Conservation (phyloP, 2,888 invertebrate genomes). For the Apodemia mormo region DNA sequence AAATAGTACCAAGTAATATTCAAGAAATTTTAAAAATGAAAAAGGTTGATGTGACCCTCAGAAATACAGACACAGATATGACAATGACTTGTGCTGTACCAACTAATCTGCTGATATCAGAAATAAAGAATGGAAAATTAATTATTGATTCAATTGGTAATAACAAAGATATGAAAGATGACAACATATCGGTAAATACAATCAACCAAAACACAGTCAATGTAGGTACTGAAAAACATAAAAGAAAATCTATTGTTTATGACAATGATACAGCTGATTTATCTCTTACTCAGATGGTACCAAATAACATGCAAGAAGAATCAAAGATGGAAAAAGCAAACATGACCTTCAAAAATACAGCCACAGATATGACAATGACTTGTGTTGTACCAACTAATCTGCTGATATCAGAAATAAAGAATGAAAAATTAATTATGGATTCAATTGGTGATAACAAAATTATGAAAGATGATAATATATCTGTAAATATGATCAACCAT, state of each 20-base stretch:
- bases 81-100: conserved; percentile 40
- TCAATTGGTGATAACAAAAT: background rate
- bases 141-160: background rate
- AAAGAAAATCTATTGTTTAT: background rate
- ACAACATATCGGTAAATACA: conserved; percentile 9
- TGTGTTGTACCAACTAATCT: conserved; percentile 36
- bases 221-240: background rate
- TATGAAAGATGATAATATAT: background rate
- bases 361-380: conserved; percentile 39
- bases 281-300: background rate
- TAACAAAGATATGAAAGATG: background rate
- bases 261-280: background rate
- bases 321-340: conserved; percentile 34
- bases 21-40: conserved; percentile 30
- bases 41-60: conserved; percentile 24
- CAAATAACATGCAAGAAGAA: conserved; percentile 8
- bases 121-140: background rate
- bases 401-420: conserved; percentile 14
- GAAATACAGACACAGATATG: conserved; percentile 32
- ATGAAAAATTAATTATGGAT: background rate
- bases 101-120: conserved; percentile 27
- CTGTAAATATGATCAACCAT: conserved; percentile 27
- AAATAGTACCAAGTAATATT: background rate
- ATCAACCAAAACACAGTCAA: conserved; percentile 28
- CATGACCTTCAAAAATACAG: background rate